Evolutionary conservation across 2,888 invertebrate species (phyloP).

Genomic region (Rhingia rostrata): DNA sequence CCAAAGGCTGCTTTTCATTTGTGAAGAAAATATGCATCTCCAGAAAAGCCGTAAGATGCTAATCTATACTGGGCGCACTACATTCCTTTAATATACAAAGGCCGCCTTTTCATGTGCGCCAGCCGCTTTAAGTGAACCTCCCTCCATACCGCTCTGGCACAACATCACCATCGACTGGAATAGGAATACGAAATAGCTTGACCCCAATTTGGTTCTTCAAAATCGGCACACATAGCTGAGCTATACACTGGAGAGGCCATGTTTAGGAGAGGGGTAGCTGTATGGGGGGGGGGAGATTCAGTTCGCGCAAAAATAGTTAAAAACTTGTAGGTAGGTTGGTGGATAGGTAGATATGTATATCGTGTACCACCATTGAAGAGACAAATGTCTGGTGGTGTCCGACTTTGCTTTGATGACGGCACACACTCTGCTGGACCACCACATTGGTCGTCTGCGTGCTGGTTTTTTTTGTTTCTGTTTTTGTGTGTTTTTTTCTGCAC

Average conservation of each 20-base stretch:
- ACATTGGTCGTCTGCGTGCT: slow-evolving; percentile 44
- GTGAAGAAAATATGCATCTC: neutral
- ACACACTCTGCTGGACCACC: slow-evolving; percentile 45
- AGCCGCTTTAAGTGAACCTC: neutral
- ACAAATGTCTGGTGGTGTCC: slow-evolving; percentile 58
- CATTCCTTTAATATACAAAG: slow-evolving; percentile 11
- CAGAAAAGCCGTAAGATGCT: slow-evolving; percentile 13
- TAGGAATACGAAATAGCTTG: slow-evolving; percentile 63
- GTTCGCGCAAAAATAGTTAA: slow-evolving; percentile 24
- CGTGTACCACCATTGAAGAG: slow-evolving; percentile 37
- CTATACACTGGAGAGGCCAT: slow-evolving; percentile 19
- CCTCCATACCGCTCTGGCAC: neutral
- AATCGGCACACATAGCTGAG: slow-evolving; percentile 60
- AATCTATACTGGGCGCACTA: slow-evolving; percentile 21
- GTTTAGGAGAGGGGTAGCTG: neutral
- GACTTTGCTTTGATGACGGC: slow-evolving; percentile 41
- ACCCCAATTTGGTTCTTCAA: slow-evolving; percentile 57
- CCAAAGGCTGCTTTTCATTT: slow-evolving; percentile 1
- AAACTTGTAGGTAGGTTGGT: slow-evolving; percentile 12
- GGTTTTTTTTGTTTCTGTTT: slow-evolving; percentile 22
- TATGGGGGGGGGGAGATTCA: slow-evolving; percentile 2
- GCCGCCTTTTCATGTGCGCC: slow-evolving; percentile 2
- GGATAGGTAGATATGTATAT: slow-evolving; percentile 38
- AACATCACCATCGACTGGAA: slow-evolving; percentile 17
- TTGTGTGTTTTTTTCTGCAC: slow-evolving; percentile 1